Conservation (phyloP, 2,797 vertebrate genomes). For the Poecile montanus region DNA sequence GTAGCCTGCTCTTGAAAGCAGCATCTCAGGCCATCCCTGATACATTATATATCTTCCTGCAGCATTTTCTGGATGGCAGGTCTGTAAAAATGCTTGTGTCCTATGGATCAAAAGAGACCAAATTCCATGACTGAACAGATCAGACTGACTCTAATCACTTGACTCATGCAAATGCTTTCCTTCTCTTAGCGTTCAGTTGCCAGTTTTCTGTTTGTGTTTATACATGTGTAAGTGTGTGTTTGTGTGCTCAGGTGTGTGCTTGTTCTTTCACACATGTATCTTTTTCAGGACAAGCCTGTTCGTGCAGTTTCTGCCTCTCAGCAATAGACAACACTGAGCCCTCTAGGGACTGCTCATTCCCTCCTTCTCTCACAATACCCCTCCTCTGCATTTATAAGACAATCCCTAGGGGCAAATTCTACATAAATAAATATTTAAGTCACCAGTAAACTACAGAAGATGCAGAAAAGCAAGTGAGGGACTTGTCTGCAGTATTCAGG, state of each 20-base stretch:
- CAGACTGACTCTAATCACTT: background rate
- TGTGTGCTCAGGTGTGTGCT: background rate
- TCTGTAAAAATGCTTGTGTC: background rate
- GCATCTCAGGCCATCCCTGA: background rate
- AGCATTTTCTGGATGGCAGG: background rate
- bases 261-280: background rate
- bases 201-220: background rate
- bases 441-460: background rate
- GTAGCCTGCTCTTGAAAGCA: background rate
- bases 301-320: background rate
- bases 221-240: background rate
- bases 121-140: background rate
- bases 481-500: background rate
- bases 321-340: background rate
- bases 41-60: background rate
- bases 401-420: constrained; percentile 4
- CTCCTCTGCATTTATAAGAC: constrained; percentile 25
- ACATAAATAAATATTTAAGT: constrained; percentile 61
- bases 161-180: background rate
- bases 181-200: background rate
- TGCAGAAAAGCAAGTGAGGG: background rate
- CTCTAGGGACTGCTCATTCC: background rate
- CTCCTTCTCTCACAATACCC: background rate
- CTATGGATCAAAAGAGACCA: background rate
- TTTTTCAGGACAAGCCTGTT: background rate